These are phyloP conservation scores for Girardinus metallicus DNA, from an alignment of 2,797 vertebrate species.

Conservation along the genomic window DNA sequence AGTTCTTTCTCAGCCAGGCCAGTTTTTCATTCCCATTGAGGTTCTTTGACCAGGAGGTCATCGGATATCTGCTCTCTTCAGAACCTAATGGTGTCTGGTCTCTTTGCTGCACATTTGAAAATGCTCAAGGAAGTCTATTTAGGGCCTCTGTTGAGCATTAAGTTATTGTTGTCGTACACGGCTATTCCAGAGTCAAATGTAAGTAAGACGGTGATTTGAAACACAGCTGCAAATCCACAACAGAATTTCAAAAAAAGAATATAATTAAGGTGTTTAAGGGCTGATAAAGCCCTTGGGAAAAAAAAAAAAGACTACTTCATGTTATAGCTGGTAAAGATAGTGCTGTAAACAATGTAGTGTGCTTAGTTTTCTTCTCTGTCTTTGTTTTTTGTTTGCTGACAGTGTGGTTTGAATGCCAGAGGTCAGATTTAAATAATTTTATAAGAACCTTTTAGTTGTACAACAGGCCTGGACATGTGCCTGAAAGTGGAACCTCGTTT, in stretches of 20 bases:
- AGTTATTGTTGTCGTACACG: neutral
- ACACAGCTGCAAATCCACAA: neutral
- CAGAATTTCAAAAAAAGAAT: neutral
- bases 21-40: neutral
- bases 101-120: neutral
- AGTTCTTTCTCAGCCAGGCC: neutral
- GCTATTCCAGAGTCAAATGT: neutral
- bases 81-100: neutral
- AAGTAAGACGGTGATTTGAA: neutral
- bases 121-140: neutral
- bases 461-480: conserved; percentile 11
- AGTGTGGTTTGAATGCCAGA: neutral
- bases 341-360: neutral
- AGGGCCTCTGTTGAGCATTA: neutral
- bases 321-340: neutral
- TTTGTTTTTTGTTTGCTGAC: neutral
- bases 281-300: neutral
- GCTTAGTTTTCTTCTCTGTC: neutral
- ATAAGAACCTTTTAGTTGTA: neutral
- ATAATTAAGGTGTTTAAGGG: neutral
- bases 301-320: neutral
- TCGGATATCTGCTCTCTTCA: neutral
- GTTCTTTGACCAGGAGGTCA: neutral
- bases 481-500: conserved; percentile 67
- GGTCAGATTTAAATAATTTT: neutral